phyloP scores from a whole-genome alignment of 2,113 vertebrate species.

The Vulpes vulpes region DNA sequence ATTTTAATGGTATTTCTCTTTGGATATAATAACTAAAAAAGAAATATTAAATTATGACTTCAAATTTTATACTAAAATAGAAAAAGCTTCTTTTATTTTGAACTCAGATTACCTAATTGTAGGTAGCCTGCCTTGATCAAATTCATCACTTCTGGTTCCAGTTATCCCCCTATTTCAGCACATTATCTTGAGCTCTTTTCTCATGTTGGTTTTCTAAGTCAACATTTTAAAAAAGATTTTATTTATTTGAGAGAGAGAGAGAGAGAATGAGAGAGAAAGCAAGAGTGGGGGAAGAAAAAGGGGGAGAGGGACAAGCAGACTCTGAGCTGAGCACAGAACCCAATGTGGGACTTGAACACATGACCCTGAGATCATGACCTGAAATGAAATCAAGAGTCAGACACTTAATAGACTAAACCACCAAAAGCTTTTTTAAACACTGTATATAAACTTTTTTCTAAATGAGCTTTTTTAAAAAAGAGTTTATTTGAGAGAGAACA shows the following conservation, averaged over 20 bases:
- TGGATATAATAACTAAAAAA: not conserved
- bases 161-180: not conserved
- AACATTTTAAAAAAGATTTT: not conserved
- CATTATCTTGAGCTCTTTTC: not conserved
- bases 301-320: not conserved
- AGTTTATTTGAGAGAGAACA: too few species aligned
- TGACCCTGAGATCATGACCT: not conserved
- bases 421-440: not conserved
- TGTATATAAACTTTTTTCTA: not conserved
- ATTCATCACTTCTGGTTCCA: not conserved
- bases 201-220: not conserved
- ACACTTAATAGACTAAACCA: not conserved
- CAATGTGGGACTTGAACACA: not conserved
- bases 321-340: rapidly evolving
- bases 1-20: slow-evolving; percentile 2
- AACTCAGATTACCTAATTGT: not conserved
- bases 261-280: not conserved
- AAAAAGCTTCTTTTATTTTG: not conserved
- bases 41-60: not conserved
- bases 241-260: not conserved
- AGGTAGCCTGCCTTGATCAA: not conserved
- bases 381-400: not conserved
- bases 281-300: not conserved
- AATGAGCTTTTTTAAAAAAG: not conserved
- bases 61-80: slow-evolving; percentile 5